Percentiles rank a stretch among this genome's conserved stretches.
phyloP scores from a whole-genome alignment of 1,140 invertebrate genomes.

The Adelges cooleyi region DNA sequence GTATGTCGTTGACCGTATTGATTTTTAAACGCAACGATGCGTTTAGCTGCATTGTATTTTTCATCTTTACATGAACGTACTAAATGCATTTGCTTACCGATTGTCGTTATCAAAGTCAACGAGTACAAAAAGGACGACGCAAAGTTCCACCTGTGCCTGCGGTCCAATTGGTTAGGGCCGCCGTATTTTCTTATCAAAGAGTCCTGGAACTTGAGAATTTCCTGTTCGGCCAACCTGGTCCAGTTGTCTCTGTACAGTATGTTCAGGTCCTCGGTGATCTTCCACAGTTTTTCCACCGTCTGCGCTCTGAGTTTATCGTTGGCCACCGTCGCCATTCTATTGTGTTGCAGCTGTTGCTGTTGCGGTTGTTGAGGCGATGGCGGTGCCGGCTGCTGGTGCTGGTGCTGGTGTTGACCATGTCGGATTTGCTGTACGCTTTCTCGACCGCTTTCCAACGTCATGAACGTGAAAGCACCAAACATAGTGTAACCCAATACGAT shows the following conservation, averaged over 20 bases:
- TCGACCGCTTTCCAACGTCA: slow-evolving; percentile 60
- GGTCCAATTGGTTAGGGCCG: slow-evolving; percentile 31
- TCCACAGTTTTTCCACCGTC: slow-evolving; percentile 77
- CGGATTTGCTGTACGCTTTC: not conserved
- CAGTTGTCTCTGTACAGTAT: slow-evolving; percentile 90
- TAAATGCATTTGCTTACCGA: slow-evolving; percentile 83
- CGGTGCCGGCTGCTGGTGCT: slow-evolving; percentile 35
- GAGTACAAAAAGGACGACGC: slow-evolving; percentile 87
- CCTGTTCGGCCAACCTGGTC: slow-evolving; percentile 70
- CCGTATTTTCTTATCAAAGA: slow-evolving; percentile 41
- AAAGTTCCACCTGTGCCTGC: slow-evolving; percentile 59
- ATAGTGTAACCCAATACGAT: slow-evolving; percentile 81
- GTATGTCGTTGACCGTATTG: too few species aligned
- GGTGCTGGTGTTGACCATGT: slow-evolving; percentile 32
- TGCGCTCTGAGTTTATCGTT: slow-evolving; percentile 38
- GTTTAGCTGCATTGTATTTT: too few species aligned
- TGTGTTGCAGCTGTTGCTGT: not conserved
- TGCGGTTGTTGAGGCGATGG: not conserved
- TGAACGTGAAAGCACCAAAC: slow-evolving; percentile 82
- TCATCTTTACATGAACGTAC: too few species aligned
- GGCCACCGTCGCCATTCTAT: not conserved
- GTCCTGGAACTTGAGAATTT: slow-evolving; percentile 75
- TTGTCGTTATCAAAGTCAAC: slow-evolving; percentile 88
- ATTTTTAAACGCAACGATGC: too few species aligned
- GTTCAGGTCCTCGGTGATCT: slow-evolving; percentile 84